Evolutionary conservation across 35 echinoderm and acorn worm genomes (phyloP).

Genomic region (Eucidaris tribuloides): DNA sequence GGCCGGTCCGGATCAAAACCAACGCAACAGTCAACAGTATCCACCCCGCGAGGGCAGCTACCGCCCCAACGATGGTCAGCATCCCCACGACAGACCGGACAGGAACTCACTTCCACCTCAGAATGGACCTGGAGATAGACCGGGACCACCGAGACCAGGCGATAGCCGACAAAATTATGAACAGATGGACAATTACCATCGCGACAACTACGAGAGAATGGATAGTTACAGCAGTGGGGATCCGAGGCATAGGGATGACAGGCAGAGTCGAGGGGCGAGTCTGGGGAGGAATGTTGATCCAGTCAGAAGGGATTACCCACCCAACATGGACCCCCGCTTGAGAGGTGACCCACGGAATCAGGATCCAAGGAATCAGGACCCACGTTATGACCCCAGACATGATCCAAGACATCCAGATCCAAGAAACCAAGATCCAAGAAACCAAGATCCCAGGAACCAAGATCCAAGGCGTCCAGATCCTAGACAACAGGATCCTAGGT

Average conservation of each 20-base stretch:
- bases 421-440: conserved; percentile 22
- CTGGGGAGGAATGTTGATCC: conserved; percentile 11
- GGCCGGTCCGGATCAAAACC: conserved; percentile 13
- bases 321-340: neutral
- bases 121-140: conserved; percentile 43
- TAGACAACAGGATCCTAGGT: conserved; percentile 45
- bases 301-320: neutral
- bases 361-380: neutral
- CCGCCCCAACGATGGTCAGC: neutral
- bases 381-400: neutral
- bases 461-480: neutral
- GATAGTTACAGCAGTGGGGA: conserved; percentile 38
- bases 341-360: conserved; percentile 21
- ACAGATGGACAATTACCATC: conserved; percentile 61
- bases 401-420: conserved; percentile 13
- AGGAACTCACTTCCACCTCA: conserved; percentile 21
- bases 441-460: neutral
- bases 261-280: neutral
- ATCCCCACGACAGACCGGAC: conserved; percentile 1
- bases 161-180: conserved; percentile 64
- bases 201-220: conserved; percentile 65
- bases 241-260: neutral
- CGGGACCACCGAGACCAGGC: neutral
- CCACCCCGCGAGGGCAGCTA: conserved; percentile 26
- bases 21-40: conserved; percentile 7